Percentiles rank a stretch among this genome's conserved stretches.
Evolutionary conservation across 1,140 invertebrate species (phyloP).

Genomic region (Helicoverpa zea): DNA sequence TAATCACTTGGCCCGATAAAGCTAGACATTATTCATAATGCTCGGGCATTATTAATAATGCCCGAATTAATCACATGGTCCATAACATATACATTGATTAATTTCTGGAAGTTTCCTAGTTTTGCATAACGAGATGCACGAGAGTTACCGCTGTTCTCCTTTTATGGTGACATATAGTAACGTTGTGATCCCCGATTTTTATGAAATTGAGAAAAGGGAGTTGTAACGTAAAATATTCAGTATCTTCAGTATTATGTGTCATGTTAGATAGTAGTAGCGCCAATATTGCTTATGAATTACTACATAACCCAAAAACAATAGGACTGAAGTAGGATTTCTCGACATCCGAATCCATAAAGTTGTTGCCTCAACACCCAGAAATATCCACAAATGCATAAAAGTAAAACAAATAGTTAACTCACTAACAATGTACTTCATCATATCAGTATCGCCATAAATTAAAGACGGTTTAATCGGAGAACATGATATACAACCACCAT

Average conservation of each 20-base stretch:
- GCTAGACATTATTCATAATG: too few species aligned
- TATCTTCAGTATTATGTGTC: too few species aligned
- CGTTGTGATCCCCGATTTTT: background rate
- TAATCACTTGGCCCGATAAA: too few species aligned
- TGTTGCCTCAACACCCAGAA: background rate
- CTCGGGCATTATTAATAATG: too few species aligned
- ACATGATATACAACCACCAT: constrained; percentile 9
- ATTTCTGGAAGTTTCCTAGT: constrained; percentile 38
- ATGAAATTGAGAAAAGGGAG: too few species aligned
- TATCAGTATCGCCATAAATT: background rate
- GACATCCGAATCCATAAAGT: background rate
- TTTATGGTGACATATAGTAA: background rate
- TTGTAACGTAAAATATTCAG: too few species aligned
- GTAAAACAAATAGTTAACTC: background rate
- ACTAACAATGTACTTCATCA: background rate
- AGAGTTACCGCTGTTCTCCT: constrained; percentile 1
- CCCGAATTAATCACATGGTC: too few species aligned
- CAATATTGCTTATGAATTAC: too few species aligned
- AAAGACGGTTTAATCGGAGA: constrained; percentile 6
- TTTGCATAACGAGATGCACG: background rate
- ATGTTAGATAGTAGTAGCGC: too few species aligned
- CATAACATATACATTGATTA: constrained; percentile 35
- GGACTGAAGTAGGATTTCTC: too few species aligned
- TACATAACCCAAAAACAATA: too few species aligned
- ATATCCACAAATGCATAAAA: background rate